Evolutionary conservation across 2,888 invertebrate species (phyloP), one percentile per base, ranked within the genome.

Genomic region (Euproctis similis): DNA sequence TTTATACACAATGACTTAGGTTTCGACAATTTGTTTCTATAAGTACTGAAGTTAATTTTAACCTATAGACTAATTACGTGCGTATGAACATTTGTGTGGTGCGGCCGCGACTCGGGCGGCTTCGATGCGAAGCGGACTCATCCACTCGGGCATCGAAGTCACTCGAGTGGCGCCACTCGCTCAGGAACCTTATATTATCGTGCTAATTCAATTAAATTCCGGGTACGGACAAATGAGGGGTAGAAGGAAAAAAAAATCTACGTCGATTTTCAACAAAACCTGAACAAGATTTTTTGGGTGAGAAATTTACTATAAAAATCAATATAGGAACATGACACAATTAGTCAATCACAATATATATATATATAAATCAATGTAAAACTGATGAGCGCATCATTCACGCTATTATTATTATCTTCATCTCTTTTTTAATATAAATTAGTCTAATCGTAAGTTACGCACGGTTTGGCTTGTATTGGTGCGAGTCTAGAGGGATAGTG

Each of bases 1-100:
- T n/a, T 78, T 82, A 81, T 84, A 84, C 81, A 84, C 78, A 82
- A 84, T 84, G 84, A 84, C 84, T 84, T 84, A 84, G 84, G 80
- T 74, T 84, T 81, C 82, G 81, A 84, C 82, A 77, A 73, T 78
- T 78, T 77, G 77, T 80, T 80, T 73, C 82, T 82, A 84, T 80
- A 82, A 80, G 80, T 81, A 82, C 81, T 69, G 74, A 70, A 70
- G 61, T 66, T 68, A 67, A 50, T 58, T 64, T 68, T 65, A 70
- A 66, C 65, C 73, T 82, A 80, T 59, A 63, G 73, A 76, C 74
- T 78, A 80, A 75, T 59, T 63, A 75, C 69, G 77, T 78, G 80
- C 73, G 78, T 67, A 71, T 67, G 72, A 65, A 62, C 49, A 60
- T 56, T 55, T 59, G 59, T 63, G 58, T 43, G 52, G 37, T 26